Conservation (phyloP, 2,888 invertebrate genomes). For the Caradrina kadenii region DNA sequence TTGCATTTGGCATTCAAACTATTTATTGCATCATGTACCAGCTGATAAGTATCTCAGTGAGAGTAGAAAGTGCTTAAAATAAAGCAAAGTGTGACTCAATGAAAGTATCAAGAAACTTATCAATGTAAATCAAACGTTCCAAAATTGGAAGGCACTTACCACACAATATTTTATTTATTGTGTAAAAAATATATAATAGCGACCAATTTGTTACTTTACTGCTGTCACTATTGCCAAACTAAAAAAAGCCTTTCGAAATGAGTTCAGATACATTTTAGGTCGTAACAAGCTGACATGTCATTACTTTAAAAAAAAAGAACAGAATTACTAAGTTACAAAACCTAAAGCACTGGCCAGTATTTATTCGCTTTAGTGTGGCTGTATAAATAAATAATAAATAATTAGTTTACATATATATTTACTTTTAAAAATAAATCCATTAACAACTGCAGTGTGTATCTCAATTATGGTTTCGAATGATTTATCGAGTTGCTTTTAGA, state of each 20-base stretch:
- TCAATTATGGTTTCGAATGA: background rate
- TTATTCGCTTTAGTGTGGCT: slow-evolving; percentile 2
- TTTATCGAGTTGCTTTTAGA: background rate
- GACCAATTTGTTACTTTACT: slow-evolving; percentile 12
- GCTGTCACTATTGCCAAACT: slow-evolving; percentile 28
- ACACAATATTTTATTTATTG: slow-evolving; percentile 16
- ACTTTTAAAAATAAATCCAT: slow-evolving; percentile 9
- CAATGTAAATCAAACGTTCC: background rate
- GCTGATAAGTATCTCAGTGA: slow-evolving; percentile 28
- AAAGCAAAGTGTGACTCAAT: slow-evolving; percentile 14
- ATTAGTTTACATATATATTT: background rate
- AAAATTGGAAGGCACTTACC: background rate
- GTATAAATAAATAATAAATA: slow-evolving; percentile 14
- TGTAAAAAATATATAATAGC: slow-evolving; percentile 7
- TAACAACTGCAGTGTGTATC: background rate
- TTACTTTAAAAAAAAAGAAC: slow-evolving; percentile 32
- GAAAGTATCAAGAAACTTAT: background rate
- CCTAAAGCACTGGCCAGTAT: slow-evolving; percentile 20
- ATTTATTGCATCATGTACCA: slow-evolving; percentile 48
- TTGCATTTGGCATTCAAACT: slow-evolving; percentile 50
- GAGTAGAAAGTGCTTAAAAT: slow-evolving; percentile 57
- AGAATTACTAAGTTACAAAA: slow-evolving; percentile 41
- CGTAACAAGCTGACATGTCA: slow-evolving; percentile 39
- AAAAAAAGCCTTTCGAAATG: slow-evolving; percentile 47
- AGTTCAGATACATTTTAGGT: slow-evolving; percentile 43